A percentile compares a stretch with the other conserved stretches of the same genome.
phyloP scores from a whole-genome alignment of 2,888 invertebrate species.

The Apamea sordens region DNA sequence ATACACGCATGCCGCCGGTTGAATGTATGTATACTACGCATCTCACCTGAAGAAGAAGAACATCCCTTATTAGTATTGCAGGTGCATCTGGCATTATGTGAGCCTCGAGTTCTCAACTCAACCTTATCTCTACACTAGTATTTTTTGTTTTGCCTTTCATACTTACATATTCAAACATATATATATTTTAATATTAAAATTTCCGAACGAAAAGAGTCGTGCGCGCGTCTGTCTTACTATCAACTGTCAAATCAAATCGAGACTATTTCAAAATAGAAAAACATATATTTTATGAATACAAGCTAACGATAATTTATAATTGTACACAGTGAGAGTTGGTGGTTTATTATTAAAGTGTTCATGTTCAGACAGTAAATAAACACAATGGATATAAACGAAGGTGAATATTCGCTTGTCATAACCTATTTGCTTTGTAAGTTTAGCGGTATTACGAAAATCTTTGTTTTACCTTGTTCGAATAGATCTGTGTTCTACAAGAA shows the following conservation, averaged over 20 bases:
- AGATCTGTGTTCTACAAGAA: background rate
- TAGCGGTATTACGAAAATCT: constrained; percentile 62
- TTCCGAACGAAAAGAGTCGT: constrained; percentile 46
- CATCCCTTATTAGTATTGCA: too few relatives aligned
- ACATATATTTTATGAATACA: constrained; percentile 19
- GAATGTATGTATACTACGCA: too few relatives aligned
- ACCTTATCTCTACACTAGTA: too few relatives aligned
- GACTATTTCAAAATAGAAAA: constrained; percentile 60
- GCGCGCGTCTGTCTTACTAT: constrained; percentile 57
- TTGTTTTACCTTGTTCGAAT: background rate
- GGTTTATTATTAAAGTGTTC: constrained; percentile 20
- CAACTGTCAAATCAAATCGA: constrained; percentile 63
- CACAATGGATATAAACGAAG: constrained; percentile 85
- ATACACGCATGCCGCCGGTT: too few relatives aligned
- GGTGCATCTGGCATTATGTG: too few relatives aligned
- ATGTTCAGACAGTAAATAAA: constrained; percentile 45
- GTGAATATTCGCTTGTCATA: constrained; percentile 70
- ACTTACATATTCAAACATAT: too few relatives aligned
- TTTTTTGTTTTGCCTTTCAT: too few relatives aligned
- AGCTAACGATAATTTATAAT: background rate
- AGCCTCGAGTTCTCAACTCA: too few relatives aligned
- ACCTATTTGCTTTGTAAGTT: constrained; percentile 62
- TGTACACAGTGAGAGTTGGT: constrained; percentile 34
- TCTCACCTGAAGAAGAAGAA: too few relatives aligned
- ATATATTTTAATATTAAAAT: background rate